Evolutionary conservation across 2,797 vertebrate species (phyloP), one percentile per base, ranked within the genome.

Genomic region (Pseudomugil tenellus): DNA sequence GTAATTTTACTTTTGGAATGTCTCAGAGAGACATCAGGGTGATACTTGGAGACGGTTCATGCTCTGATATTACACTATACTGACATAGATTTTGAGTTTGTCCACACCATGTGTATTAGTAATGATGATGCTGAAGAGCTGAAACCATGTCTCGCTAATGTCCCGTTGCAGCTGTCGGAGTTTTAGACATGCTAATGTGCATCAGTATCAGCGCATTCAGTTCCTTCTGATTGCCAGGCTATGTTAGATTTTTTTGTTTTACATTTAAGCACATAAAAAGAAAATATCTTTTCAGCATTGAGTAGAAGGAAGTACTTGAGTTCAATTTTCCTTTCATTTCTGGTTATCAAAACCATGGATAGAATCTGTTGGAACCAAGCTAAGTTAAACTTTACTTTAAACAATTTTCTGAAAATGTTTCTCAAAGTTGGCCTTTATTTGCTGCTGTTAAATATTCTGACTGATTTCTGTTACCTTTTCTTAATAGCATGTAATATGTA

Each of bases 211-310:
- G 5, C 1, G n/a, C 28, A 32, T 34, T 37, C 35, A 10, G 35
- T 37, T 37, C 12, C 35, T 37, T 31, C 4, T 52, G 51, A 3
- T 13, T 1, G 21, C 48, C 48, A 23, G 11, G 3, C 23, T 23
- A 7, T 21, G 46, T 48, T 21, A 21, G 43, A 48, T n/a, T 31
- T 23, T 51, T 59, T 5, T 54, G 57, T 67, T 77, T 74, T 52
- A 56, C 21, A 29, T 46, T 23, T 31, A 43, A 34, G 7, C 1
- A 16, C n/a, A 43, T 23, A 41, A 41, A 4, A 13, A 39, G 21
- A 28, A 8, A 37, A 17, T n/a, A 43, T 48, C 11, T 43, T 43
- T n/a, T 53, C 37, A 8, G 25, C 17, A 31, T 23, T 13, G 35
- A 52, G 10, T 48, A 35, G 3, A 14, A 55, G 21, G 7, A 41